These are phyloP conservation scores for Exephanes ischioxanthus DNA, from an alignment of 2,888 invertebrate species.

Conservation along the genomic window DNA sequence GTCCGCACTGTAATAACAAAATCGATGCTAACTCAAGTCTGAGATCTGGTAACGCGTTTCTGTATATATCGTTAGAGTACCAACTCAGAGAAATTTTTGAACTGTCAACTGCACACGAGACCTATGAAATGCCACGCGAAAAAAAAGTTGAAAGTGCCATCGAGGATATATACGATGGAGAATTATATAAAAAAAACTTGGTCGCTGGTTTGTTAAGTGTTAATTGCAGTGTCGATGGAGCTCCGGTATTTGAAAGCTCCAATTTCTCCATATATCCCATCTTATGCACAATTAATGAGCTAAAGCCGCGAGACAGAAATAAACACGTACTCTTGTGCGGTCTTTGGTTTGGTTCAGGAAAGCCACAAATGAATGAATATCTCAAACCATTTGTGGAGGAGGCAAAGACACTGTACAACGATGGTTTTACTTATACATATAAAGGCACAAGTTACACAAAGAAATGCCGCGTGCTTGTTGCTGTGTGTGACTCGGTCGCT, in stretches of 20 bases:
- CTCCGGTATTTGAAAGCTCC: constrained; percentile 60
- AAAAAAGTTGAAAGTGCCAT: constrained; percentile 27
- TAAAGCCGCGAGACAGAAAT: constrained; percentile 26
- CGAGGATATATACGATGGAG: constrained; percentile 54
- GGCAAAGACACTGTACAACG: constrained; percentile 13
- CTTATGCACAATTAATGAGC: constrained; percentile 52
- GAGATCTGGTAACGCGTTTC: constrained; percentile 23
- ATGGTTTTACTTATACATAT: constrained; percentile 3
- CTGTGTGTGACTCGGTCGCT: neutral
- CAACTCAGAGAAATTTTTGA: constrained; percentile 36
- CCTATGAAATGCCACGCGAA: neutral
- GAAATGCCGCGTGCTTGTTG: constrained; percentile 6
- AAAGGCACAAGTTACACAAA: neutral
- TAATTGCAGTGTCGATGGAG: constrained; percentile 67
- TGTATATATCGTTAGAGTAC: constrained; percentile 32
- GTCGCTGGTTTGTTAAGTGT: constrained; percentile 58
- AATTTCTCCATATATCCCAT: constrained; percentile 42
- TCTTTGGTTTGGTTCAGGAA: constrained; percentile 54
- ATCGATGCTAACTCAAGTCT: constrained; percentile 18
- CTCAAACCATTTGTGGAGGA: constrained; percentile 46
- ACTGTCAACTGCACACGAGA: constrained; percentile 11
- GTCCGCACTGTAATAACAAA: constrained; percentile 12
- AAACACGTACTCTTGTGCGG: constrained; percentile 32
- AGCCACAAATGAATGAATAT: constrained; percentile 47
- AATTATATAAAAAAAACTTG: constrained; percentile 24